Percentiles rank a stretch among this genome's conserved stretches.
Conservation (phyloP, 2,113 vertebrate genomes). For the Isichthys henryi region DNA sequence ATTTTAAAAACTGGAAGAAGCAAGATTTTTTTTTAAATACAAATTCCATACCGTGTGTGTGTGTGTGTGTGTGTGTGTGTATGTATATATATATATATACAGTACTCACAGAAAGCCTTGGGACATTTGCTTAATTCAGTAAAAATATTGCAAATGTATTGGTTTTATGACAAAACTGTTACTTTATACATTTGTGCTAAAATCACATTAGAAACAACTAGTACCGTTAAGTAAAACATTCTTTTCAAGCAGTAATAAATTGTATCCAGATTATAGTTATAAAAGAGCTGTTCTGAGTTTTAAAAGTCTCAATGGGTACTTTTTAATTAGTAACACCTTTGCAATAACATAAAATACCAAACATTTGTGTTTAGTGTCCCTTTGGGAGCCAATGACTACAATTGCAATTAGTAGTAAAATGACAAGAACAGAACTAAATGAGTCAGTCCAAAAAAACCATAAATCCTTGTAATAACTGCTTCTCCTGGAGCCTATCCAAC, state of each 20-base stretch:
- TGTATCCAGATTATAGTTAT: background rate
- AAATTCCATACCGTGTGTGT: background rate
- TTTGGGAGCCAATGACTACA: background rate
- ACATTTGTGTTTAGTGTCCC: background rate
- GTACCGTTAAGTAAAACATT: background rate
- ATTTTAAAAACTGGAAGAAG: background rate
- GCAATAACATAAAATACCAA: background rate
- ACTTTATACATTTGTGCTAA: background rate
- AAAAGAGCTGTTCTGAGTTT: background rate
- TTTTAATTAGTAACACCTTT: background rate
- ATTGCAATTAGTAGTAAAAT: background rate
- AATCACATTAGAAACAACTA: background rate
- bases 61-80: background rate
- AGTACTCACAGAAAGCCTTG: background rate
- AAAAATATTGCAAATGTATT: background rate
- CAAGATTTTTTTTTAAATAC: background rate
- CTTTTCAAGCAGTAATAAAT: background rate
- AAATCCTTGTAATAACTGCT: too few species aligned
- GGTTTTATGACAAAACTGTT: background rate
- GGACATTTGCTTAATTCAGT: background rate
- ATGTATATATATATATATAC: background rate
- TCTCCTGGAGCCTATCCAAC: background rate
- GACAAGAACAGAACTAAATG: background rate
- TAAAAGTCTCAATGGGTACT: background rate
- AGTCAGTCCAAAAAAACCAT: background rate